phyloP scores from a whole-genome alignment of 1,140 invertebrate genomes.

The Proctacanthus coquilletti region DNA sequence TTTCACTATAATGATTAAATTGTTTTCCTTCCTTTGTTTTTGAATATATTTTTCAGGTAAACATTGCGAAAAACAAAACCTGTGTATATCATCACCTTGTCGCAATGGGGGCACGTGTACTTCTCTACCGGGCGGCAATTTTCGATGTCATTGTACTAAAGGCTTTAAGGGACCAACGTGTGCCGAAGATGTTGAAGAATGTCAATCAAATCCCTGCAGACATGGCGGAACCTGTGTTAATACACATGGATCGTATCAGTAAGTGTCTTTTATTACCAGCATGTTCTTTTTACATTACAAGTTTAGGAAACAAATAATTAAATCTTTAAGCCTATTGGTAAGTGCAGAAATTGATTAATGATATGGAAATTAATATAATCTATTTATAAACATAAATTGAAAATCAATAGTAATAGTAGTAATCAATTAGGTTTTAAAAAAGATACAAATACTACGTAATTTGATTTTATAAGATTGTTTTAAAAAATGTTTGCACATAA shows the following conservation, averaged over 20 bases:
- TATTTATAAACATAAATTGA: no score
- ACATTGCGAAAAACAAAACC: slow-evolving; percentile 74
- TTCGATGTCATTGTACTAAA: slow-evolving; percentile 67
- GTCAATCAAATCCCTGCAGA: slow-evolving; percentile 55
- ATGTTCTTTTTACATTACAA: no score
- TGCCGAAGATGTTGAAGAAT: slow-evolving; percentile 81
- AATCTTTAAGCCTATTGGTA: no score
- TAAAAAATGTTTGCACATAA: no score
- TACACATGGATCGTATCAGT: slow-evolving; percentile 81
- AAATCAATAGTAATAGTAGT: no score
- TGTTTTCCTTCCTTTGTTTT: slow-evolving; percentile 1
- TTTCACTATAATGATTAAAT: slow-evolving; percentile 1
- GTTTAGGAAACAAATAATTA: no score
- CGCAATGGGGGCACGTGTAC: slow-evolving; percentile 71
- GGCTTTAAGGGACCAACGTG: slow-evolving; percentile 78
- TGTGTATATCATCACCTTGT: slow-evolving; percentile 77
- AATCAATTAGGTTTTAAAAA: no score
- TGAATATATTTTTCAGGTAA: slow-evolving; percentile 52
- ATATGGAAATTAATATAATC: no score
- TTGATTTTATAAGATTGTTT: no score
- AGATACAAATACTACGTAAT: no score
- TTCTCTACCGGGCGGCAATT: slow-evolving; percentile 50
- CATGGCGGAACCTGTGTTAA: slow-evolving; percentile 68
- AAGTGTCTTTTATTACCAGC: no score
- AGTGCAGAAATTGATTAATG: no score